A percentile compares a stretch with the other conserved stretches of the same genome.
phyloP scores from a whole-genome alignment of 2,888 invertebrate species.

The Tupiocoris notatus region DNA sequence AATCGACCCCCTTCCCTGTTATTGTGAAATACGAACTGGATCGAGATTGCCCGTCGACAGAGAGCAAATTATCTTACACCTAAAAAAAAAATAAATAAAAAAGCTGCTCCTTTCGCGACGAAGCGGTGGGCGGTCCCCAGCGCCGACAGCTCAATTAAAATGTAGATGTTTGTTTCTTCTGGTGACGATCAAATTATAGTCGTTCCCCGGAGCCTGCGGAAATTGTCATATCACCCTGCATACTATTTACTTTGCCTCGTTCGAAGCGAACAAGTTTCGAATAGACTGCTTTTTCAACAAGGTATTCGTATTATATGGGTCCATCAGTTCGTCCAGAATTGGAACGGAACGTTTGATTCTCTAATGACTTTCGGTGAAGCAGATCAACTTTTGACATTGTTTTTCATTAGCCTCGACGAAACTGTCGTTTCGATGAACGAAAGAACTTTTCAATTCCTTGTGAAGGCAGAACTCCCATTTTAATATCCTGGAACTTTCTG shows the following conservation, averaged over 20 bases:
- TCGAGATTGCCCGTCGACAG: not conserved
- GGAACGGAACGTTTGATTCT: no score
- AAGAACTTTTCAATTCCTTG: no score
- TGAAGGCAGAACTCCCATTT: no score
- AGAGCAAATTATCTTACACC: not conserved
- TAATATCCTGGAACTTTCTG: no score
- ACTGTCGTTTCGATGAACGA: no score
- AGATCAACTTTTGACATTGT: no score
- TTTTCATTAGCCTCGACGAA: no score
- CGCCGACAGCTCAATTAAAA: slow-evolving; percentile 36
- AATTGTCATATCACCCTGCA: not conserved
- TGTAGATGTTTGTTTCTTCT: slow-evolving; percentile 37
- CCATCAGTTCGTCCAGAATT: no score
- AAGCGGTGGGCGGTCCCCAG: slow-evolving; percentile 17
- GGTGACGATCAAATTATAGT: slow-evolving; percentile 38
- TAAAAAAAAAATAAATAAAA: not conserved
- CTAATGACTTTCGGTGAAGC: no score
- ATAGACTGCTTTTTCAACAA: no score
- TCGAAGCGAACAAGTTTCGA: no score
- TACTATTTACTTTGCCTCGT: not conserved
- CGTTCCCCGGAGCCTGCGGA: not conserved
- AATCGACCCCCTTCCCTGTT: not conserved
- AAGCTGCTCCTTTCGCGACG: slow-evolving; percentile 12
- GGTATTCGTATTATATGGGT: no score
- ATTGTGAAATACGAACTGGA: not conserved